Base-by-base conservation (phyloP, 2,113 vertebrate species). In the Hippocampus mohnikei region DNA sequence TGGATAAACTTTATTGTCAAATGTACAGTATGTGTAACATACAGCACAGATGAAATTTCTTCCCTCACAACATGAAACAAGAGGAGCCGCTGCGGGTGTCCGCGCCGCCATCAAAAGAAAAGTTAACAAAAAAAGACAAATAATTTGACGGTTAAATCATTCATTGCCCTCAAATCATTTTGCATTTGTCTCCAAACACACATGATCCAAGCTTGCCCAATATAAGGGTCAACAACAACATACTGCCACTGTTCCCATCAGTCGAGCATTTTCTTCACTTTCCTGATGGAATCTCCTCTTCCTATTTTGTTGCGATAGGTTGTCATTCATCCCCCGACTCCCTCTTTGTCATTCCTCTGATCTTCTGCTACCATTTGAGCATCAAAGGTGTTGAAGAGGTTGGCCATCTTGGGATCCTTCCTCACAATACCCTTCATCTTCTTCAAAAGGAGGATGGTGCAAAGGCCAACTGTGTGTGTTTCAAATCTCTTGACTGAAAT, bases 351-450 rank as follows among this genome's bases (percentile, higher is more conserved):
- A 58, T 66, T 73, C 80, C 81, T 88, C 81, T 85, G 80, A 88
- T 88, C 85, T 86, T 46, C 76, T 81, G 66, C 76, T 66, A 67
- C 74, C 18, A 66, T 76, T 41, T 67, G 67, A 84, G 81, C 79
- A 82, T 89, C 86, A 90, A 88, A 87, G 84, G 69, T 79, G 74
- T 20, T 88, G 76, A 84, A 90, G 87, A 85, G 87, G 85, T 81
- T 84, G 50, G 72, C 70, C 74, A 78, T 89, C 81, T 77, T 75
- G 65, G 76, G 80, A 80, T 80, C 77, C 41, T 77, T 75, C 50
- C 71, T 46, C 48, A 21, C 69, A 13, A 21, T 44, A 71, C 83
- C 81, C 85, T 86, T 90, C 81, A 88, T 88, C 83, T 81, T 84
- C 83, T 87, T 88, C 84, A 88, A 87, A 87, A 67, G 2, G 69